Evolutionary conservation across 2,113 vertebrate genomes (phyloP).

Genomic region (Indicator maculatus): DNA sequence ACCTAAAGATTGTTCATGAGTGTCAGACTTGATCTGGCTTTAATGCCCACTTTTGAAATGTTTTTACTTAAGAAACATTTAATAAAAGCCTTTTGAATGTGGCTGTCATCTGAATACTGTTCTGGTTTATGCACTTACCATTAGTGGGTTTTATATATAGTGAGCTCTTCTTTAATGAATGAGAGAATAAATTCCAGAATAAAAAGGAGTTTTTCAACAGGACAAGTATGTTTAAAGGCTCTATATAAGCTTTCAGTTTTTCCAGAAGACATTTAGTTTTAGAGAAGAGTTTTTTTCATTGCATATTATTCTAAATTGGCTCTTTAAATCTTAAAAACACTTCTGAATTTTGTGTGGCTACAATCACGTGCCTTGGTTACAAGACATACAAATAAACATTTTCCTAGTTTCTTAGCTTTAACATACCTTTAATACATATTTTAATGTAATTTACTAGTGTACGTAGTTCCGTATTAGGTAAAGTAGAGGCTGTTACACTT

Average conservation of each 20-base stretch:
- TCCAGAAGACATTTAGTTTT: background rate
- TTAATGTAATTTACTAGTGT: background rate
- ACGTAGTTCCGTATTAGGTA: background rate
- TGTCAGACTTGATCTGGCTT: background rate
- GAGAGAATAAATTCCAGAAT: background rate
- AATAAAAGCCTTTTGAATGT: background rate
- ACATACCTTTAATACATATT: background rate
- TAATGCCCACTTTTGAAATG: fast-evolving
- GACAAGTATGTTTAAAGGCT: background rate
- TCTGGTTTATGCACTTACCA: fast-evolving
- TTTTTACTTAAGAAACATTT: background rate
- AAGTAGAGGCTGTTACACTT: background rate
- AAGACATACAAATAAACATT: background rate
- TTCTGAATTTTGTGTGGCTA: background rate
- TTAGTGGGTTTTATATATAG: fast-evolving
- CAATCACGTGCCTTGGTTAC: background rate
- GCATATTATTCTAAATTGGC: background rate
- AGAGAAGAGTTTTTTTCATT: background rate
- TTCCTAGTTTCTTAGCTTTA: background rate
- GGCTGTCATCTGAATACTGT: background rate
- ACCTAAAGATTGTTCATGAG: fast-evolving
- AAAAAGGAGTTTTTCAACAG: background rate
- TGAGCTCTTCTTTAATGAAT: background rate
- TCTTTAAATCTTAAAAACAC: background rate
- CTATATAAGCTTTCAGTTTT: fast-evolving